Evolutionary conservation across 2,797 vertebrate species (phyloP).

Genomic region (Acomys russatus): DNA sequence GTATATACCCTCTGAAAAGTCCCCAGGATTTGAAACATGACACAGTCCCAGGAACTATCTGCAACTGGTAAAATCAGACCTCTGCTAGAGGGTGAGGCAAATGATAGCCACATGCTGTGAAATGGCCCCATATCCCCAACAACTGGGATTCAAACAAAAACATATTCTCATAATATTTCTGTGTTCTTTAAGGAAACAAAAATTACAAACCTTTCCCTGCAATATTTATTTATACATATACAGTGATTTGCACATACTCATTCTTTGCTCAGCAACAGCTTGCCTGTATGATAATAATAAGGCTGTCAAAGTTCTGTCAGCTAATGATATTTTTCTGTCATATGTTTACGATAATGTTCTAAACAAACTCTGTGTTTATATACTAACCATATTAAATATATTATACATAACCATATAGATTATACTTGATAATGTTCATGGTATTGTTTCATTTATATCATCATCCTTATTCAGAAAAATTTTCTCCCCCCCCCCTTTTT

Average conservation of each 20-base stretch:
- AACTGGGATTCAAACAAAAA: no score
- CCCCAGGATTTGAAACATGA: no score
- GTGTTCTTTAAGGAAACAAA: no score
- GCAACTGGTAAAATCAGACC: no score
- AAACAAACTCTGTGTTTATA: background rate
- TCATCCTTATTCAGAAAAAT: background rate
- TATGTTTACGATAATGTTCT: background rate
- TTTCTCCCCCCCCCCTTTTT: no score
- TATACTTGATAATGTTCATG: background rate
- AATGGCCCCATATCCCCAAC: no score
- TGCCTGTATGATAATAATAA: background rate
- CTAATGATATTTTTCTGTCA: background rate
- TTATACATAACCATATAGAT: background rate
- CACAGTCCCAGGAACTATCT: no score
- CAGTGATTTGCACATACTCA: background rate
- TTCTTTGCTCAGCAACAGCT: background rate
- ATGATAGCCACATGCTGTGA: no score
- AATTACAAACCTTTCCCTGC: no score
- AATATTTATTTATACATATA: background rate
- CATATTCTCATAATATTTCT: no score
- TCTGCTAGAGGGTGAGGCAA: no score
- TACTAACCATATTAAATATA: background rate
- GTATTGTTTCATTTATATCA: background rate
- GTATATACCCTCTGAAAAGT: no score
- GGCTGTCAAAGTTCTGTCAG: background rate